Evolutionary conservation across 2,888 invertebrate genomes (phyloP), one percentile per base, ranked within the genome.

Genomic region (Sphaerophoria rueppellii): DNA sequence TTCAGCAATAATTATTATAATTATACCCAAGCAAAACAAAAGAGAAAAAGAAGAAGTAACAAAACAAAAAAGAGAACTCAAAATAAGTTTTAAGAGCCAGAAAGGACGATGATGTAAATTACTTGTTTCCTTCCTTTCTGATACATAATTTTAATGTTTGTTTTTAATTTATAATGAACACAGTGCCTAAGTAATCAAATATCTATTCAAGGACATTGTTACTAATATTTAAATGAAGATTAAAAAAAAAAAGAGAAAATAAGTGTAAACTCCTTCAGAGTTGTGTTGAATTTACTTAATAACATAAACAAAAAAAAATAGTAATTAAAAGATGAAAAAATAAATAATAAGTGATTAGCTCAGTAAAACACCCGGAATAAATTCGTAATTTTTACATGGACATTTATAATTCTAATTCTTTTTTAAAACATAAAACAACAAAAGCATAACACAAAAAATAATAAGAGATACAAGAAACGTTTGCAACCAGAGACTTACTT

Each of bases 181-280:
- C 91, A 91, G 91, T 91, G 91, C 91, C 91, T 91, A 91, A 90
- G 90, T 91, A 91, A 91, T 91, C 90, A 91, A 90, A 89, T 89
- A 89, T 90, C 89, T 89, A 89, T 88, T 90, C 89, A 90, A 90
- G 90, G 89, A 91, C 90, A 90, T 91, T 91, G 90, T 91, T 91
- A 90, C 90, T 90, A 88, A 89, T 86, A 86, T 86, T 40, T 40
- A 40, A n/a, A n/a, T n/a, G n/a, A 37, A 37, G 37, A 37, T 4
- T 6, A 37, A 37, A 37, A 37, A 40, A 40, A 40, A 40, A 11
- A 43, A 61, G 58, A 86, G 74, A 82, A 87, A 85, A 87, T 87
- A 87, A 87, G 87, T 88, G 87, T 88, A 87, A 88, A 88, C 88
- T 88, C 88, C 88, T 88, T 88, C 88, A 88, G 88, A 89, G 88